These are phyloP conservation scores for Macrotis lagotis DNA, from an alignment of 2,113 vertebrate genomes.

Conservation along the genomic window DNA sequence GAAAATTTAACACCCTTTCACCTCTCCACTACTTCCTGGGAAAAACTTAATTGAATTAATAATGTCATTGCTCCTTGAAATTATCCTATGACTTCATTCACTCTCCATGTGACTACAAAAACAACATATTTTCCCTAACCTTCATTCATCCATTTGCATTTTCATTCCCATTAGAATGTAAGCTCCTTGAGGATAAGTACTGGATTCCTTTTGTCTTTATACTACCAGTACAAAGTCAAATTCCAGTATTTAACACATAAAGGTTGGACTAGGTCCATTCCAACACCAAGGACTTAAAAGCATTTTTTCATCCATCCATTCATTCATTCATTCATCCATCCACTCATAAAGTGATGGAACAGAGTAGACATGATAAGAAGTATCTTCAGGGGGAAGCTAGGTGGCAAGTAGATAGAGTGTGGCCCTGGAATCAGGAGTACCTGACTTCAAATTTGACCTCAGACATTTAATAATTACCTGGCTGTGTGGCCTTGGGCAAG, in stretches of 20 bases:
- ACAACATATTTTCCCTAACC: not conserved
- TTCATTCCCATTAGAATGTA: not conserved
- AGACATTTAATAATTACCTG: no score
- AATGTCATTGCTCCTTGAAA: not conserved
- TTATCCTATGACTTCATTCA: not conserved
- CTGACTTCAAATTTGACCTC: no score
- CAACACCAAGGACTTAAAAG: not conserved
- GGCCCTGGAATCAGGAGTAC: no score
- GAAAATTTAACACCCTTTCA: not conserved
- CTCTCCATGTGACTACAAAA: not conserved
- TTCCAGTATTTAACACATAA: not conserved
- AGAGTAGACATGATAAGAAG: slow-evolving; percentile 52
- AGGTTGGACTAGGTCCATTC: not conserved
- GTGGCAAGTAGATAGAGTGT: no score
- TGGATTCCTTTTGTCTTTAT: not conserved
- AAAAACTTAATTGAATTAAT: not conserved
- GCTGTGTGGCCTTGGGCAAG: no score
- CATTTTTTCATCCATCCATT: not conserved
- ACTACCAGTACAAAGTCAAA: no score
- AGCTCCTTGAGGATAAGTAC: not conserved
- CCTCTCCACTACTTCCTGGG: not conserved
- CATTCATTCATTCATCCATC: not conserved
- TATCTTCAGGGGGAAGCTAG: no score
- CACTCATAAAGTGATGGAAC: slow-evolving; percentile 26
- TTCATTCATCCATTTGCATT: not conserved